Evolutionary conservation across 2,888 invertebrate genomes (phyloP), one percentile per base, ranked within the genome.

Genomic region (Mesorhabditis sp.): DNA sequence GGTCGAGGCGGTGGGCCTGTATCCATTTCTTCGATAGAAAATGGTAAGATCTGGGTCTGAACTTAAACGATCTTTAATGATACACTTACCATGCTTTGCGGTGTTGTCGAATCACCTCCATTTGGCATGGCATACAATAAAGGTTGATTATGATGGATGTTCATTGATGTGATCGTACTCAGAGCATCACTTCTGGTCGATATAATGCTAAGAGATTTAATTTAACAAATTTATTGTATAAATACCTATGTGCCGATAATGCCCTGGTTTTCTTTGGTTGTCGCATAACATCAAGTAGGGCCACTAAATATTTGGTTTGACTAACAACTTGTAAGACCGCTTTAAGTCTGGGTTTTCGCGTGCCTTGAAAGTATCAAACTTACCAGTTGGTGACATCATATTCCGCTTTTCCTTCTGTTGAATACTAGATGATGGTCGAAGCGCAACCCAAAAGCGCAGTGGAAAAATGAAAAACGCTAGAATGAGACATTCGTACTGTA

Each of bases 401-500:
- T 28, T 43, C 4, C 10, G 65, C 45, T 15, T 61, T 61, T 0
- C 73, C 72, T 5, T 65, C 67, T 43, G 72, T 76, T 45, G 62
- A 50, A 62, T 67, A 28, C 15, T 45, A 67, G 67, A 71, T 7
- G 70, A 42, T 4, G 80, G 82, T n/a, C 83, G 73, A 5, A 76
- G 66, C 15, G 78, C 70, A 62, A 83, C 75, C 77, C 81, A 83
- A 42, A 76, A 76, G 44, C 76, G 70, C 44, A 81, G 75, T 3
- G 84, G 84, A 45, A 79, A 50, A 4, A 83, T 70, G 3, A 84
- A 73, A 45, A 83, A 61, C 1, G 82, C 81, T 71, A 67, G 70
- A 63, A 69, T 43, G 13, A 7, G 63, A 70, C 1, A 7, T n/a
- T 15, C 10, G 6, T 58, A 7, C n/a, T n/a, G 13, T n/a, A 67